phyloP scores from a whole-genome alignment of 2,797 vertebrate species.

The Mormyrops attenuatus region DNA sequence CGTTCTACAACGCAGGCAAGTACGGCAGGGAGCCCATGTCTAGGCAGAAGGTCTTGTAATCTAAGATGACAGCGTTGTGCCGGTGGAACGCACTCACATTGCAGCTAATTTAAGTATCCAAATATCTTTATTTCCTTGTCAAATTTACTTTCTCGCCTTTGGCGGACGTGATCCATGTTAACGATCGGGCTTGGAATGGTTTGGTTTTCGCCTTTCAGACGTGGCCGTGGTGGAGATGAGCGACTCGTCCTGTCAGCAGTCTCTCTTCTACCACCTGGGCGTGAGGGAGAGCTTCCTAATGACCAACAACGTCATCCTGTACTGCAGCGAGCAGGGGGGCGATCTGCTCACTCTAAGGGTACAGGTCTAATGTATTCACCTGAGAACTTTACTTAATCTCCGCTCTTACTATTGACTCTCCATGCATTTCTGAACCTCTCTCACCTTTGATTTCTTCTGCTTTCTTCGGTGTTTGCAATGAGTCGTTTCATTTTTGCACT shows the following conservation, averaged over 20 bases:
- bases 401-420: background rate
- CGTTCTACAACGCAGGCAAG: conserved; percentile 87
- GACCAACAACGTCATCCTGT: conserved; percentile 84
- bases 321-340: conserved; percentile 68
- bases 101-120: background rate
- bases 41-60: background rate
- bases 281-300: conserved; percentile 87
- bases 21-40: conserved; percentile 34
- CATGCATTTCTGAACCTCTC: background rate
- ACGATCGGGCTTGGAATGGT: background rate
- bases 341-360: conserved; percentile 76
- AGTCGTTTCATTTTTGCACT: background rate
- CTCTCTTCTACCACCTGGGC: conserved; percentile 84
- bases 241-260: conserved; percentile 73
- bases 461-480: background rate
- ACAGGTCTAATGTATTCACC: conserved; percentile 27
- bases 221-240: conserved; percentile 85
- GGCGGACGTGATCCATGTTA: background rate
- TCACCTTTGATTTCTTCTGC: background rate
- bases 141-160: background rate
- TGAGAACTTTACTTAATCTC: background rate
- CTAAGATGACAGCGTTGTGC: background rate
- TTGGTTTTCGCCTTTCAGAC: conserved; percentile 55
- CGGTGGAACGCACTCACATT: no score
- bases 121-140: background rate